These are phyloP conservation scores for Clarias fuscus DNA, from an alignment of 2,797 vertebrate species.

Conservation along the genomic window DNA sequence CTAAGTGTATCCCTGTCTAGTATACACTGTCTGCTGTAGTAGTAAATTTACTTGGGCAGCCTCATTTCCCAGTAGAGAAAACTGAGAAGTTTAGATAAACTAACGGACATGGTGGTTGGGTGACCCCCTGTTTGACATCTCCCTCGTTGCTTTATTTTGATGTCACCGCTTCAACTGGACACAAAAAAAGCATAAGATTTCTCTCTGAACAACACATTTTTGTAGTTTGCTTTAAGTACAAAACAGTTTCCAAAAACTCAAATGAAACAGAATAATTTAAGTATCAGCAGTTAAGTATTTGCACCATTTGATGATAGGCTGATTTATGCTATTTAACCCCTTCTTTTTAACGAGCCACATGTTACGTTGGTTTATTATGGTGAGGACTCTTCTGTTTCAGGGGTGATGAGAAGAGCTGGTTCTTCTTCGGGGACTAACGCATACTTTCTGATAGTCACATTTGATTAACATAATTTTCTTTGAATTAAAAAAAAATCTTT, in stretches of 20 bases:
- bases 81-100: conserved; percentile 2
- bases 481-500: conserved; percentile 22
- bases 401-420: neutral
- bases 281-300: neutral
- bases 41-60: neutral
- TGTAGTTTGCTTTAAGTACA: neutral
- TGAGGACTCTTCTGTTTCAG: neutral
- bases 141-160: neutral
- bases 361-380: neutral
- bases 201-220: neutral
- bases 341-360: neutral
- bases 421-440: conserved; percentile 7
- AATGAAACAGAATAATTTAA: neutral
- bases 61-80: conserved; percentile 25
- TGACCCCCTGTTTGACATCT: conserved; percentile 6
- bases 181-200: neutral
- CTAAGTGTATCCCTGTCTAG: neutral
- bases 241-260: neutral
- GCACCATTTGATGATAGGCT: neutral
- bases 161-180: neutral
- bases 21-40: neutral
- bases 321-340: neutral
- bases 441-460: conserved; percentile 33
- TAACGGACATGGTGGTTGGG: conserved; percentile 2
- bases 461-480: conserved; percentile 45